Evolutionary conservation across 2,797 vertebrate species (phyloP).

Genomic region (Scarus forsteni): DNA sequence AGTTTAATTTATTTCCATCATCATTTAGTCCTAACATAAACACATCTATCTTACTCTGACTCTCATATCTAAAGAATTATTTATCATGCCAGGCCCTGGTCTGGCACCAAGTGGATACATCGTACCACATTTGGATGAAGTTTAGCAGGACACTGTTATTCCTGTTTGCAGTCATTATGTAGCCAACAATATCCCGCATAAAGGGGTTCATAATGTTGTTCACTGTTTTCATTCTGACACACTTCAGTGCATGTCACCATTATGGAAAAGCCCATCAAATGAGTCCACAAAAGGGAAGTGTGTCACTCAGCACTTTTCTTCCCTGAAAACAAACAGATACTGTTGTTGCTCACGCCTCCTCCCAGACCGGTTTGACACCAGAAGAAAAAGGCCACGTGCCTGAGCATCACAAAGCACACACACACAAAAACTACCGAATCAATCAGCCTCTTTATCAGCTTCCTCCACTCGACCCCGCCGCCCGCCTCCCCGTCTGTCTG

Average conservation of each 20-base stretch:
- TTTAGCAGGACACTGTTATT: slow-evolving; percentile 7
- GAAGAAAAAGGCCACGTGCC: slow-evolving; percentile 42
- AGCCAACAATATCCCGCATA: slow-evolving; percentile 21
- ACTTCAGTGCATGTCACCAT: slow-evolving; percentile 38
- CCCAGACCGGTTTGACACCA: slow-evolving; percentile 68
- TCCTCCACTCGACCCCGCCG: slow-evolving; percentile 22
- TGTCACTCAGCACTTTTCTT: slow-evolving; percentile 50
- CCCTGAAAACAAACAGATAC: slow-evolving; percentile 67
- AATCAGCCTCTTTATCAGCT: slow-evolving; percentile 66
- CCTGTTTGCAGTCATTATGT: slow-evolving; percentile 23
- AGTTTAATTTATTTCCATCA: no score
- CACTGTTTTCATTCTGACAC: slow-evolving; percentile 30
- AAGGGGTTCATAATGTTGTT: slow-evolving; percentile 11
- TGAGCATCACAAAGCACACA: slow-evolving; percentile 47
- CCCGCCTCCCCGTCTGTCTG: slow-evolving; percentile 33
- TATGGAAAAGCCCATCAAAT: slow-evolving; percentile 36
- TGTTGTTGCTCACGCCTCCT: slow-evolving; percentile 54
- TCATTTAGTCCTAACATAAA: no score
- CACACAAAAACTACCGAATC: slow-evolving; percentile 38
- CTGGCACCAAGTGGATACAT: slow-evolving; percentile 13
- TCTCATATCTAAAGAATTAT: no score
- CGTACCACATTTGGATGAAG: slow-evolving; percentile 21
- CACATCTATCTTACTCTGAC: no score
- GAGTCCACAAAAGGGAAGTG: slow-evolving; percentile 52
- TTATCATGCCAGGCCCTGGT: neutral